A percentile compares a stretch with the other conserved stretches of the same genome.
phyloP scores from a whole-genome alignment of 2,797 vertebrate genomes.

The Cetoscarus ocellatus region DNA sequence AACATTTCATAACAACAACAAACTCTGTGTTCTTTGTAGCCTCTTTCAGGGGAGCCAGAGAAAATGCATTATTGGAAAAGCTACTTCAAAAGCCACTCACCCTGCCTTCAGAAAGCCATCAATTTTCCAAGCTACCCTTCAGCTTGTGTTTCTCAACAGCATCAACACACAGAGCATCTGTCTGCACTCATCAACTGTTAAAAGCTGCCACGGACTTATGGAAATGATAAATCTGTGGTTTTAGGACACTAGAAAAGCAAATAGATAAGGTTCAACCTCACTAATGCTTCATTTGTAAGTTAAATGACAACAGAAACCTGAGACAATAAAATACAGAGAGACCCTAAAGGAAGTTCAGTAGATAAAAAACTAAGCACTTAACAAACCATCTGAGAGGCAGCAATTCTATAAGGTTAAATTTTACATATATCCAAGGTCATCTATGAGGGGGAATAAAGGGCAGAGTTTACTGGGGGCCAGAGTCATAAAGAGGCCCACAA shows the following conservation, averaged over 20 bases:
- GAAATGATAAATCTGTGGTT: constrained; percentile 11
- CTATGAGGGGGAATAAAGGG: no score
- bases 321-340: neutral
- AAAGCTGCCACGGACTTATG: constrained; percentile 7
- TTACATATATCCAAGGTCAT: no score
- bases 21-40: constrained; percentile 27
- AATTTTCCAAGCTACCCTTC: constrained; percentile 43
- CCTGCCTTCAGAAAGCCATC: constrained; percentile 42
- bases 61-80: constrained; percentile 56
- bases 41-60: constrained; percentile 33
- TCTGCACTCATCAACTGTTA: constrained; percentile 13
- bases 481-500: no score
- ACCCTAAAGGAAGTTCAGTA: no score
- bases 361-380: no score
- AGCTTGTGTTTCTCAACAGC: constrained; percentile 28
- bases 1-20: constrained; percentile 45
- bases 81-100: constrained; percentile 37
- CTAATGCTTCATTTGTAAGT: neutral
- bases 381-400: no score
- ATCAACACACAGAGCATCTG: neutral
- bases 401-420: no score
- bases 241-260: neutral
- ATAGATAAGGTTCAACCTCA: neutral
- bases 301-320: neutral
- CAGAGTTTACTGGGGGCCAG: no score